phyloP scores from a whole-genome alignment of 2,797 vertebrate species.

The Epinephelus coioides region DNA sequence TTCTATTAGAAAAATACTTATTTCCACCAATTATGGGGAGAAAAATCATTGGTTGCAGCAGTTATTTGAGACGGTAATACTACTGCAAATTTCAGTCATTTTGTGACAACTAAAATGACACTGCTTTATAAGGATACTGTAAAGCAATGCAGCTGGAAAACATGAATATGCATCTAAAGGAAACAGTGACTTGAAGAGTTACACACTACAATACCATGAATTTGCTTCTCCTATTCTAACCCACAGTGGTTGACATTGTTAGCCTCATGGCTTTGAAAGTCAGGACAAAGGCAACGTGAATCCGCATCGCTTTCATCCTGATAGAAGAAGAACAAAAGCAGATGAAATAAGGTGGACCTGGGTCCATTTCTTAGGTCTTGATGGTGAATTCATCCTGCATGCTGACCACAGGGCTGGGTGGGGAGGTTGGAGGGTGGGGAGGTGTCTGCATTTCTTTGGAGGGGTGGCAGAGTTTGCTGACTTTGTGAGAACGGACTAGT shows the following conservation, averaged over 20 bases:
- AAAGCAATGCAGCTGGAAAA: background rate
- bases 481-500: slow-evolving; percentile 82
- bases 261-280: slow-evolving; percentile 3
- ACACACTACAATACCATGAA: background rate
- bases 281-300: slow-evolving; percentile 34
- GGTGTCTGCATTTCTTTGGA: slow-evolving; percentile 60
- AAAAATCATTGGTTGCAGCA: rapidly evolving
- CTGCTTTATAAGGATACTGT: background rate
- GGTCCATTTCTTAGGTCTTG: slow-evolving; percentile 46
- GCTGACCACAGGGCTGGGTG: slow-evolving; percentile 75
- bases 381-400: slow-evolving; percentile 61
- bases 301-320: slow-evolving; percentile 10
- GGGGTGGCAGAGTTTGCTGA: slow-evolving; percentile 80
- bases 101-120: background rate
- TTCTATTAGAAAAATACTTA: no score
- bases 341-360: slow-evolving; percentile 43
- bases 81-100: background rate
- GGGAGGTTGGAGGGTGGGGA: slow-evolving; percentile 23
- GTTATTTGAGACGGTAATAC: background rate
- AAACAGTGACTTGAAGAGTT: background rate
- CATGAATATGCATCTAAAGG: background rate
- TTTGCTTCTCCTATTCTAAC: background rate
- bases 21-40: background rate
- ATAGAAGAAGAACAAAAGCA: slow-evolving; percentile 39
- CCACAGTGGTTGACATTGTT: background rate